Evolutionary conservation across 35 echinoderm and acorn worm species (phyloP), one percentile per base, ranked within the genome.

Genomic region (Apostichopus californicus): DNA sequence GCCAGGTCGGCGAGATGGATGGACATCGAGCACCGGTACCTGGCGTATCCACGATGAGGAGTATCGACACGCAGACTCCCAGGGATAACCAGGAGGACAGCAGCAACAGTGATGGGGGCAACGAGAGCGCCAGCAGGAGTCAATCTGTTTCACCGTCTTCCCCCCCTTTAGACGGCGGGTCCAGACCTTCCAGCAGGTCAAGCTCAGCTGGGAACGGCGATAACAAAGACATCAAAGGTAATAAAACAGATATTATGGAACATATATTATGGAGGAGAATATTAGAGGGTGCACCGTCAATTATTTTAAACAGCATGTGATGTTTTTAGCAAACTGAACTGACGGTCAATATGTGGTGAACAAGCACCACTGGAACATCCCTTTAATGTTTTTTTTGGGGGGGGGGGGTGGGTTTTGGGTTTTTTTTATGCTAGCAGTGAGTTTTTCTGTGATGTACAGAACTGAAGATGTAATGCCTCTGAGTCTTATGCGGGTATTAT

Each of bases 1-100:
- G 71, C 9, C 86, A 92, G 65, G 53, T 60, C 80, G 90, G 80
- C 24, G 91, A 93, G 11, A 86, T 77, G 4, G 96, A 98, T 83
- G 96, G 96, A 59, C 96, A 95, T 25, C 80, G 96, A 65, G 96
- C 96, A 14, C 96, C 96, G 24, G 81, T 95, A 54, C 96, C 96
- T 34, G 94, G 94, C 18, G 85, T 94, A 13, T 73, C 92, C 60
- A 84, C 60, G 64, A 85, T 59, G 55, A 93, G 72, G 9, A 95
- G 91, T 79, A 94, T 93, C n/a, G 94, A 95, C 65, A 98, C 96
- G 5, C 96, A 98, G 80, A 98, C 96, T 17, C 96, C 92, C 4
- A 83, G 88, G 8, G 94, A 91, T 61, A 90, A 91, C 68, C 87
- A 95, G 83, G 94, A 95, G 17, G 87, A 90, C 61, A 85, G 81